These are phyloP conservation scores for Tillus elongatus DNA, from an alignment of 2,888 invertebrate species.

Conservation along the genomic window DNA sequence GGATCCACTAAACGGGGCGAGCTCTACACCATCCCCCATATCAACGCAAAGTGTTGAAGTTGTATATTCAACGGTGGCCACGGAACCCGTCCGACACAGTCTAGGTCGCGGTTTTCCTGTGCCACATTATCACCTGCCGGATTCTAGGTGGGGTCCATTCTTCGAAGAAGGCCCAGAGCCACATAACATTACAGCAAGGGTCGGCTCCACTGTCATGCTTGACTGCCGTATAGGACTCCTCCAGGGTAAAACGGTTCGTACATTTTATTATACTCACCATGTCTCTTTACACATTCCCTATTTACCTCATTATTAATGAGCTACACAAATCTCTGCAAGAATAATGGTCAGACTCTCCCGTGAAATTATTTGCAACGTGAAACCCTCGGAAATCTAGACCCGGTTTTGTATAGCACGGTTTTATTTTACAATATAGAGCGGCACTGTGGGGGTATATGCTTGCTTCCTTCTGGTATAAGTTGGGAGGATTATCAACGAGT, in stretches of 20 bases:
- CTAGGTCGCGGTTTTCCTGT: conserved; percentile 30
- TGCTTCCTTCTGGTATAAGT: too few species aligned
- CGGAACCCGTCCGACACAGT: conserved; percentile 29
- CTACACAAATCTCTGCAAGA: too few species aligned
- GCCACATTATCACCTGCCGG: conserved; percentile 42
- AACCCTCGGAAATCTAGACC: too few species aligned
- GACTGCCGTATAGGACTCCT: conserved; percentile 53
- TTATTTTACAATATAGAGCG: too few species aligned
- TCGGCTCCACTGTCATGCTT: conserved; percentile 49
- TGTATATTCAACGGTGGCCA: conserved; percentile 13
- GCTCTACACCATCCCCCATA: conserved; percentile 2
- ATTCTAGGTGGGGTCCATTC: conserved; percentile 53
- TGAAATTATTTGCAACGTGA: too few species aligned
- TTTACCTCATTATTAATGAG: too few species aligned
- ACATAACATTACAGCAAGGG: conserved; percentile 48
- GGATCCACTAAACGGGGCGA: conserved; percentile 11
- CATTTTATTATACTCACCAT: too few species aligned
- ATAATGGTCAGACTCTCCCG: too few species aligned
- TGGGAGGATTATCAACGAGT: too few species aligned
- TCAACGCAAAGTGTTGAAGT: conserved; percentile 5
- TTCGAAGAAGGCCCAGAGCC: conserved; percentile 51
- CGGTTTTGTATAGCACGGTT: too few species aligned
- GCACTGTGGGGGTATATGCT: too few species aligned
- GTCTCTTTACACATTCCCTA: too few species aligned
- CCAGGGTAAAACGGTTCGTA: conserved; percentile 50